Evolutionary conservation across 2,888 invertebrate genomes (phyloP).

Genomic region (Chironomus tentans): DNA sequence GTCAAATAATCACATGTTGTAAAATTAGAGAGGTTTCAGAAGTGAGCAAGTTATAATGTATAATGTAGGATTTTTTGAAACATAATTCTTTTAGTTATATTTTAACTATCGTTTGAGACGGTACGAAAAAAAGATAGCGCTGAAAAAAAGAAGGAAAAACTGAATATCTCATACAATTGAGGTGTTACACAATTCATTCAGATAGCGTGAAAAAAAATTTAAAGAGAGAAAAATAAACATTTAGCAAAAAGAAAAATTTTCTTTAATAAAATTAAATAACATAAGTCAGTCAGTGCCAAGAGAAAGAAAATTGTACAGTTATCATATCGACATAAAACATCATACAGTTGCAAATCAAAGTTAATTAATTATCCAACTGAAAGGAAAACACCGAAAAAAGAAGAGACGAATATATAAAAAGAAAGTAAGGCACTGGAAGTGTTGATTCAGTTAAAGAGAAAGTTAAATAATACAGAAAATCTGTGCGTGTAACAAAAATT

Average conservation of each 20-base stretch:
- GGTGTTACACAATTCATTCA: neutral
- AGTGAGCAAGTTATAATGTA: too few relatives aligned
- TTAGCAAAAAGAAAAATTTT: neutral
- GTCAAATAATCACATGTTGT: too few relatives aligned
- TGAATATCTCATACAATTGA: neutral
- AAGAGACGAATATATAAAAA: slow-evolving; percentile 2
- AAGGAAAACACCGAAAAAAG: neutral
- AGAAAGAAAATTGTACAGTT: neutral
- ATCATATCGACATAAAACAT: neutral
- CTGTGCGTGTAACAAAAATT: slow-evolving; percentile 7
- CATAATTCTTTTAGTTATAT: neutral
- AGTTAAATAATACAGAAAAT: slow-evolving; percentile 9
- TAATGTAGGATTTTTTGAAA: too few relatives aligned
- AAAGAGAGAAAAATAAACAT: neutral
- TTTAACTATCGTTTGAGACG: neutral
- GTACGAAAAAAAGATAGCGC: neutral
- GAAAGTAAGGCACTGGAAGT: slow-evolving; percentile 25
- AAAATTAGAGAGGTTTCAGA: too few relatives aligned
- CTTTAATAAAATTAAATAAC: neutral
- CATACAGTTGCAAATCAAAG: neutral
- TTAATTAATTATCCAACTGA: neutral
- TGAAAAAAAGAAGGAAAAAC: neutral
- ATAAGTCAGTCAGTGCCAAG: too few relatives aligned
- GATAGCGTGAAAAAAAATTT: neutral
- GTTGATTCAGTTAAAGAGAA: slow-evolving; percentile 20